Conservation (phyloP, 35 echinoderm and acorn worm species). For the Nesometra sesokonis region DNA sequence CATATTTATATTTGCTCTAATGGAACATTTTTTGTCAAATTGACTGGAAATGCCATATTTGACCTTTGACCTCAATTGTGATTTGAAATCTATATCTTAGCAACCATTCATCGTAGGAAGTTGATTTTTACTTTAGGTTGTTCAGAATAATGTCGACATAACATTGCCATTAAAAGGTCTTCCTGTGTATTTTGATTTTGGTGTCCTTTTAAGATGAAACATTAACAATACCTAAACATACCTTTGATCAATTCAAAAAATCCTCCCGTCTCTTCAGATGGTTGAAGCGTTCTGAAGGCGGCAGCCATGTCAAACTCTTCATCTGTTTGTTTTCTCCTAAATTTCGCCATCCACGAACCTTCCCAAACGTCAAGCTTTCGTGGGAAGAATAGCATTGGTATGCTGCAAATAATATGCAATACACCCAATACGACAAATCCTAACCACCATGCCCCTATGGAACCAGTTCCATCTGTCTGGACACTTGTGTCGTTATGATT, state of each 20-base stretch:
- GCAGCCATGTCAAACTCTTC: background rate
- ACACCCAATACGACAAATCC: constrained; percentile 53
- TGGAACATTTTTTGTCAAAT: no score
- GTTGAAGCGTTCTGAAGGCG: background rate
- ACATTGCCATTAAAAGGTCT: no score
- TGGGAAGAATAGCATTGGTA: constrained; percentile 83
- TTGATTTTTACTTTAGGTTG: no score
- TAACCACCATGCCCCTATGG: constrained; percentile 85
- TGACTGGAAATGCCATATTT: no score
- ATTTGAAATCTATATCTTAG: no score
- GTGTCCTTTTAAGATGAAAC: no score
- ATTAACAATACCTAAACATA: background rate
- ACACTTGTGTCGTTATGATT: background rate
- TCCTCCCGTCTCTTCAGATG: background rate
- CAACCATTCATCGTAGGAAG: no score
- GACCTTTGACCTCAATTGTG: no score
- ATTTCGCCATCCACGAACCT: background rate
- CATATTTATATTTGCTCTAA: no score
- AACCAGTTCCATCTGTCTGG: constrained; percentile 1
- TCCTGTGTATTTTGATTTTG: no score
- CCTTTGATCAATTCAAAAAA: background rate
- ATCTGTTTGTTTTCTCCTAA: background rate
- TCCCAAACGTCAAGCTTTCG: background rate
- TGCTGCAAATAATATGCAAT: constrained; percentile 29
- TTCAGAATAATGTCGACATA: no score